A percentile compares a stretch with the other conserved stretches of the same genome.
Evolutionary conservation across 1,140 invertebrate species (phyloP).

Genomic region (Macrosteles quadrilineatus): DNA sequence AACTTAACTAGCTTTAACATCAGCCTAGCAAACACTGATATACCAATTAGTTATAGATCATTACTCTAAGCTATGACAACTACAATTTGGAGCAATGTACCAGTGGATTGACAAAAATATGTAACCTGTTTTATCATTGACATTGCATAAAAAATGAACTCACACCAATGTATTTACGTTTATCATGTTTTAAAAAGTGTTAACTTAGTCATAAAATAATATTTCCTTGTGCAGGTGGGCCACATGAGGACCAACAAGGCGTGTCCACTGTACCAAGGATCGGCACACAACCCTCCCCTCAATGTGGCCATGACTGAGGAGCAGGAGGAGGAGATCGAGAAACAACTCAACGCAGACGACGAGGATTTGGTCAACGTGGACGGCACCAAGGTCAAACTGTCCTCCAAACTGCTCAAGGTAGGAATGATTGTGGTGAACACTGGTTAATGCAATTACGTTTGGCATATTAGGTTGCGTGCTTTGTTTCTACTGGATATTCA

Average conservation of each 20-base stretch:
- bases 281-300: conserved; percentile 61
- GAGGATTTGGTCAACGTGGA: conserved; percentile 91
- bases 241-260: conserved; percentile 95
- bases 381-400: conserved; percentile 84
- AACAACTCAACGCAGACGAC: conserved; percentile 72
- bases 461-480: too few species aligned
- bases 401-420: conserved; percentile 79
- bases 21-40: too few species aligned
- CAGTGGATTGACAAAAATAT: too few species aligned
- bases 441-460: too few species aligned
- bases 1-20: too few species aligned
- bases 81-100: too few species aligned
- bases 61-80: too few species aligned
- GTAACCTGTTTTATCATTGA: too few species aligned
- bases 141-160: too few species aligned
- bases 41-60: too few species aligned
- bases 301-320: conserved; percentile 79
- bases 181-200: neutral
- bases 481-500: too few species aligned
- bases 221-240: conserved; percentile 56
- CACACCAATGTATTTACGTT: neutral
- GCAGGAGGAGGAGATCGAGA: conserved; percentile 69
- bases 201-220: neutral
- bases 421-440: conserved; percentile 35
- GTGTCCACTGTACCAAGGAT: conserved; percentile 83